phyloP scores from a whole-genome alignment of 2,888 invertebrate genomes.

The Hirtodrosophila alboralis region DNA sequence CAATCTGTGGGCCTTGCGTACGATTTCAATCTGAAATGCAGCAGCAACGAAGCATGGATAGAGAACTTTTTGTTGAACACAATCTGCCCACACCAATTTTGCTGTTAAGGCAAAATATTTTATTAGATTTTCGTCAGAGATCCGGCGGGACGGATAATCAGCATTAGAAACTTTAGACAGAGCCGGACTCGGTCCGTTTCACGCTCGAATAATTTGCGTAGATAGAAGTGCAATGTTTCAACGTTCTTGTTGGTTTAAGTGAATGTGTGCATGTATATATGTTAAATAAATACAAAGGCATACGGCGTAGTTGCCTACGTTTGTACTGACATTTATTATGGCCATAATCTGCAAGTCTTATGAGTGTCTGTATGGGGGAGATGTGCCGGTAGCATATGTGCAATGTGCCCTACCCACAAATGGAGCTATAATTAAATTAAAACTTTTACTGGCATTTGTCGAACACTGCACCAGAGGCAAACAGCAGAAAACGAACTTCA shows the following conservation, averaged over 20 bases:
- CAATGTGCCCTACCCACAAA: constrained; percentile 57
- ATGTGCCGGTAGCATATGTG: constrained; percentile 33
- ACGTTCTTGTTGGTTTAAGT: constrained; percentile 46
- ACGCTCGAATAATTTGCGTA: constrained; percentile 34
- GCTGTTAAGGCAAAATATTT: constrained; percentile 47
- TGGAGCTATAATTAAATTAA: constrained; percentile 77
- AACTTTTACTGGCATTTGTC: constrained; percentile 57
- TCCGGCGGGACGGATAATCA: constrained; percentile 64
- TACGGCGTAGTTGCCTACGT: constrained; percentile 48
- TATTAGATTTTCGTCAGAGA: constrained; percentile 54
- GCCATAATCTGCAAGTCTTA: constrained; percentile 70
- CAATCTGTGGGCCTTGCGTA: constrained; percentile 33
- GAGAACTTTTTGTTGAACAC: constrained; percentile 43
- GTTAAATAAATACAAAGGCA: constrained; percentile 57
- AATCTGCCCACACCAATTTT: constrained; percentile 60
- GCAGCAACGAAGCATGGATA: neutral
- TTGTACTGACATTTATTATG: constrained; percentile 65
- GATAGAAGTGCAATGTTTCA: constrained; percentile 50
- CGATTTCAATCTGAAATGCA: constrained; percentile 4
- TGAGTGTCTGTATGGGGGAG: constrained; percentile 30
- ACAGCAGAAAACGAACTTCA: constrained; percentile 38
- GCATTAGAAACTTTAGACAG: constrained; percentile 61
- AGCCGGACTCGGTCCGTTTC: constrained; percentile 17
- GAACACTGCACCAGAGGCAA: constrained; percentile 18
- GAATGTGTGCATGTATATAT: constrained; percentile 10